Evolutionary conservation across 2,797 vertebrate species (phyloP).

Genomic region (Danio albolineatus): DNA sequence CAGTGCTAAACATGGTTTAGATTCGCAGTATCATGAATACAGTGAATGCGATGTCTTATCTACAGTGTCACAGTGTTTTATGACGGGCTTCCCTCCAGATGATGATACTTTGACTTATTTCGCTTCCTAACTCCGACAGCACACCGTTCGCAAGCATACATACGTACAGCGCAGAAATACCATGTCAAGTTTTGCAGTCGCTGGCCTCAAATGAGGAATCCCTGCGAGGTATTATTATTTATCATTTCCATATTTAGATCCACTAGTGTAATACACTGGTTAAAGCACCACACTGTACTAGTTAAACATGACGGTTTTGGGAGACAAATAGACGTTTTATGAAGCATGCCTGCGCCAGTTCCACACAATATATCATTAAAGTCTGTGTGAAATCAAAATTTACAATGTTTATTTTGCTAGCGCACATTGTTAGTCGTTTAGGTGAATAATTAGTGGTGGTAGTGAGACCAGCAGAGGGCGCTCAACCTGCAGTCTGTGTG

Average conservation of each 20-base stretch:
- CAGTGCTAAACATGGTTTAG: conserved; percentile 14
- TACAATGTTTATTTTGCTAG: too few relatives aligned
- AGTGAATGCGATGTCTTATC: conserved; percentile 48
- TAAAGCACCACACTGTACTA: neutral
- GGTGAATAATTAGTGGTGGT: too few relatives aligned
- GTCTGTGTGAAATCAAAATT: too few relatives aligned
- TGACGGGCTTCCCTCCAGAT: conserved; percentile 20
- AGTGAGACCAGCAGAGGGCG: too few relatives aligned
- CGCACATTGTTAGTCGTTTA: too few relatives aligned
- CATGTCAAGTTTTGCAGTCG: conserved; percentile 13
- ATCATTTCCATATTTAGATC: neutral
- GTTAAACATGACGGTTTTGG: conserved; percentile 5
- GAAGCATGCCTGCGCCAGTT: neutral
- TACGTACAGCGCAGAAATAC: neutral
- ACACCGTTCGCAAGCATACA: neutral
- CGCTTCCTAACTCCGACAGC: neutral
- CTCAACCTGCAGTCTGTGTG: too few relatives aligned
- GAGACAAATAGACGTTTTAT: neutral
- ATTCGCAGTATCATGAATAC: conserved; percentile 28
- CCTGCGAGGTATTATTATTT: neutral
- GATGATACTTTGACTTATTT: neutral
- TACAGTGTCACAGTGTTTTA: conserved; percentile 61
- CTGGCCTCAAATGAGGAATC: conserved; percentile 28
- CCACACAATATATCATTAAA: too few relatives aligned
- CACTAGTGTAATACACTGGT: conserved; percentile 2